A percentile compares a stretch with the other conserved stretches of the same genome.
Conservation (phyloP, 1,140 invertebrate genomes). For the Drosophila ogumai region DNA sequence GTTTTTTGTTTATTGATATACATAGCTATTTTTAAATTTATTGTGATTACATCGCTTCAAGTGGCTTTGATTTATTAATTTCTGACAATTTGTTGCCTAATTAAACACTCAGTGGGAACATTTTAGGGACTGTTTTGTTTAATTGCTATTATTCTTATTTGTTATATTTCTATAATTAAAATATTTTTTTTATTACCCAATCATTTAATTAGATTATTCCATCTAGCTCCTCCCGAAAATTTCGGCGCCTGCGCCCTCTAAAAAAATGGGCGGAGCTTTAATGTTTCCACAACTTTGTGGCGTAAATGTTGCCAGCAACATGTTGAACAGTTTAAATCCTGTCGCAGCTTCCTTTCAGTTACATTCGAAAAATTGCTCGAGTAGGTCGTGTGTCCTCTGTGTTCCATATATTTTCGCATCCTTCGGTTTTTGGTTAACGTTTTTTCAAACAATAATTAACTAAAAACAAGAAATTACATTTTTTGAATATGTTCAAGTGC, state of each 20-base stretch:
- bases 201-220: neutral
- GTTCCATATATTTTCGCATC: conserved; percentile 57
- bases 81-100: neutral
- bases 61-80: neutral
- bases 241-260: conserved; percentile 27
- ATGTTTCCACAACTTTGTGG: conserved; percentile 26
- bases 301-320: conserved; percentile 50
- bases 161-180: neutral
- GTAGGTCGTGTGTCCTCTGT: conserved; percentile 59
- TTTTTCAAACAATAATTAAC: conserved; percentile 13
- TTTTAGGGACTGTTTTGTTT: neutral
- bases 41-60: neutral
- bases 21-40: neutral
- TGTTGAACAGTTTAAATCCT: conserved; percentile 19
- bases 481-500: conserved; percentile 1
- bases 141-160: neutral
- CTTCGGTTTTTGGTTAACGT: conserved; percentile 48
- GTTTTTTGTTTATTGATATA: no score
- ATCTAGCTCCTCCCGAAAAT: conserved; percentile 23
- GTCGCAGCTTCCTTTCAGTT: conserved; percentile 22
- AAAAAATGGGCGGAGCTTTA: conserved; percentile 26
- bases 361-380: conserved; percentile 34
- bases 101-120: no score
- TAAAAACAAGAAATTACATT: conserved; percentile 12
- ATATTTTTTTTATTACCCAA: neutral